Evolutionary conservation across 2,113 vertebrate genomes (phyloP).

Genomic region (cattle (Bos taurus)): ARS-UCD2.0 NC_037349.1:18459001-18459500

Average conservation of each 20-base stretch:
- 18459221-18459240: background rate
- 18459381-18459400: background rate
- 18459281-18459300: background rate
- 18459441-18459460: background rate
- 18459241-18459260: background rate
- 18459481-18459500: background rate
- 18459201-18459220: background rate
- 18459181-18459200: background rate
- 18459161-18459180: background rate
- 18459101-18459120: background rate
- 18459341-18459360: background rate
- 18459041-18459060: background rate
- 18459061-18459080: background rate
- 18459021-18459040: background rate
- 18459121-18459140: background rate
- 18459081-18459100: accelerated
- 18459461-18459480: background rate
- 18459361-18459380: background rate
- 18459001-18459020: background rate
- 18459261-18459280: background rate
- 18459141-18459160: background rate
- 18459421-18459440: background rate
- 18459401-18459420: background rate
- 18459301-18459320: background rate
- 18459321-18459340: background rate